Evolutionary conservation across 2,797 vertebrate species (phyloP), one percentile per base, ranked within the genome.

Genomic region (Linurgus olivaceus): DNA sequence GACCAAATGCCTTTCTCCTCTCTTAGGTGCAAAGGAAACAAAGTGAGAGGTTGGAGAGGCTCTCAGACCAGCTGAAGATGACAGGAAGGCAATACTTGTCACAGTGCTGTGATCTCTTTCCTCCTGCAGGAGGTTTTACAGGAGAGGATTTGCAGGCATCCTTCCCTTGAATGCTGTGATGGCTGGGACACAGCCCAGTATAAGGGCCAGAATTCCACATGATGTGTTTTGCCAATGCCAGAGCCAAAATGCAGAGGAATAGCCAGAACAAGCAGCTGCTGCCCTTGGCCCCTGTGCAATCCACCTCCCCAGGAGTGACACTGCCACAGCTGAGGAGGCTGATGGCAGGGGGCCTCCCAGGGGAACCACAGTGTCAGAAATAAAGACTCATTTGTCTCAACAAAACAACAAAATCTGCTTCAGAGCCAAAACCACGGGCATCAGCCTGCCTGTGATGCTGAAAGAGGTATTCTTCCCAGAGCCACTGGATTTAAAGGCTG

Each of bases 401-500:
- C 72, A 70, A 66, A 87, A 28, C 1, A 0, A 77, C 31, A 82
- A 71, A 54, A 40, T 76, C 62, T 20, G 3, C 40, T 75, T 75
- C 40, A 28, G 48, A 91, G 71, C 76, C 40, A 29, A 80, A 92
- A 88, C 3, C 44, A n/a, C 44, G 62, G 72, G 25, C 68, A 61
- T 68, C 72, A 67, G 70, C 40, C 58, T 81, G 79, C 55, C 59
- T 74, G 40, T 67, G 89, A 40, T 93, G 74, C 79, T 79, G 70
- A 72, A 90, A 74, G 51, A 85, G 50, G 44, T 47, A 10, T 80
- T 84, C 70, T 80, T 94, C 62, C 66, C 62, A 78, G 40, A 90
- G 77, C 47, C 33, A 3, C 29, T 78, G 88, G 87, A 86, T 94
- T 96, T 93, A 88, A 92, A 88, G 55, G 28, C 81, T 78, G 17